Evolutionary conservation across 2,888 invertebrate species (phyloP).

Genomic region (Caenorhabditis sulstoni): DNA sequence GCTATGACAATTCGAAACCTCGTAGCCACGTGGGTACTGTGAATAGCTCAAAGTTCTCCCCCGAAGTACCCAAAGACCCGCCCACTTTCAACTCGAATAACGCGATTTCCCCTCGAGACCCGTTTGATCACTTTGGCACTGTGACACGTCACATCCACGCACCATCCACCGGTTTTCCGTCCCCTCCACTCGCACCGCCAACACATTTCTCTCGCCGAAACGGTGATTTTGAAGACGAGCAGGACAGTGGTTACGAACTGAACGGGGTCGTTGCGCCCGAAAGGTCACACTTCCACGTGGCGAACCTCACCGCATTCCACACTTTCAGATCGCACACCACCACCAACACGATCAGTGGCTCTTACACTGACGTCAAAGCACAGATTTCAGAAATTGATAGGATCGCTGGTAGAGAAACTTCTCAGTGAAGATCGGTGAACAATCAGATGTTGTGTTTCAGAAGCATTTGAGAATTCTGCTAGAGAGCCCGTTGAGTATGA

Average conservation of each 20-base stretch:
- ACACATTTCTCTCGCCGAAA: not conserved
- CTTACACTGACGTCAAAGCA: conserved; percentile 36
- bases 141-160: not conserved
- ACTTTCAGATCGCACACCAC: conserved; percentile 33
- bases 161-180: conserved; percentile 6
- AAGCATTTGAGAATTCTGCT: conserved; percentile 49
- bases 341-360: conserved; percentile 5
- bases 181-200: not conserved
- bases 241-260: conserved; percentile 24
- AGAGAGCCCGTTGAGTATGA: conserved; percentile 45
- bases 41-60: not conserved
- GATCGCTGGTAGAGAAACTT: conserved; percentile 30
- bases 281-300: conserved; percentile 11
- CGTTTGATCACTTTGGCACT: conserved; percentile 46
- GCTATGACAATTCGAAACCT: not conserved
- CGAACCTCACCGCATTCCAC: not conserved
- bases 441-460: conserved; percentile 18
- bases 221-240: conserved; percentile 29
- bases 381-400: conserved; percentile 53
- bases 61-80: not conserved
- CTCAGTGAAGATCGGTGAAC: not conserved
- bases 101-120: conserved; percentile 37
- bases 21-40: conserved; percentile 16
- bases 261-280: conserved; percentile 15
- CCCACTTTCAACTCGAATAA: conserved; percentile 37